A percentile compares a stretch with the other conserved stretches of the same genome.
These are phyloP conservation scores for Eulemur macaco DNA, from an alignment of 2,113 vertebrate species.

Conservation along the genomic window DNA sequence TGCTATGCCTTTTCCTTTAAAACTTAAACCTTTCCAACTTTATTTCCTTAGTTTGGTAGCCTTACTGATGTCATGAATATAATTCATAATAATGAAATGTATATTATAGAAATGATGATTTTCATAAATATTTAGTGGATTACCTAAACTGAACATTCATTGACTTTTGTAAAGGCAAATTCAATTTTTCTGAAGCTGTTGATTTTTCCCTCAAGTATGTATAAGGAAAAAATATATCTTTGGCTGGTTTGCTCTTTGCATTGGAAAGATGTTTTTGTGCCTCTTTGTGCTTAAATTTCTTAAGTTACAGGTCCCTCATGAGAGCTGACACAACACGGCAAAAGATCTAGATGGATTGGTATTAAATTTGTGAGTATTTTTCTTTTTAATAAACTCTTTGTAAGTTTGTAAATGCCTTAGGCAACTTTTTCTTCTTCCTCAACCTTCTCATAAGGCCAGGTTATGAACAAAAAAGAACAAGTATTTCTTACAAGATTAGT, in stretches of 20 bases:
- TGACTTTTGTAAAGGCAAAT: conserved; percentile 10
- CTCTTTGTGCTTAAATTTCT: conserved; percentile 59
- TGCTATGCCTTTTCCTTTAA: background rate
- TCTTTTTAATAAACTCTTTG: conserved; percentile 71
- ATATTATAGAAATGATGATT: background rate
- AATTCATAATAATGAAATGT: conserved; percentile 37
- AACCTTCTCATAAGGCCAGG: conserved; percentile 66
- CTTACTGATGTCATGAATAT: conserved; percentile 19
- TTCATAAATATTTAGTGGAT: conserved; percentile 24
- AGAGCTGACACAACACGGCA: background rate
- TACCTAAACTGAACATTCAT: background rate
- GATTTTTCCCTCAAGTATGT: background rate
- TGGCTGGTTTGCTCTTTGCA: conserved; percentile 8
- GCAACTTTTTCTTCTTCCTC: conserved; percentile 64
- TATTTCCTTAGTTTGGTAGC: conserved; percentile 2
- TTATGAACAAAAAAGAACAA: conserved; percentile 68
- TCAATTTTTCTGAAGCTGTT: conserved; percentile 21
- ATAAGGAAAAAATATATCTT: conserved; percentile 23
- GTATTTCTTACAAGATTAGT: conserved; percentile 58
- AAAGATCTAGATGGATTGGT: conserved; percentile 23
- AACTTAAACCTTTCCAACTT: background rate
- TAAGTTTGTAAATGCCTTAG: conserved; percentile 46
- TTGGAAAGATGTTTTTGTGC: conserved; percentile 43
- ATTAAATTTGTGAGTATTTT: conserved; percentile 45
- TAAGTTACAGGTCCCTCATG: background rate